Evolutionary conservation across 2,888 invertebrate species (phyloP).

Genomic region (Sclerodermus sp.): DNA sequence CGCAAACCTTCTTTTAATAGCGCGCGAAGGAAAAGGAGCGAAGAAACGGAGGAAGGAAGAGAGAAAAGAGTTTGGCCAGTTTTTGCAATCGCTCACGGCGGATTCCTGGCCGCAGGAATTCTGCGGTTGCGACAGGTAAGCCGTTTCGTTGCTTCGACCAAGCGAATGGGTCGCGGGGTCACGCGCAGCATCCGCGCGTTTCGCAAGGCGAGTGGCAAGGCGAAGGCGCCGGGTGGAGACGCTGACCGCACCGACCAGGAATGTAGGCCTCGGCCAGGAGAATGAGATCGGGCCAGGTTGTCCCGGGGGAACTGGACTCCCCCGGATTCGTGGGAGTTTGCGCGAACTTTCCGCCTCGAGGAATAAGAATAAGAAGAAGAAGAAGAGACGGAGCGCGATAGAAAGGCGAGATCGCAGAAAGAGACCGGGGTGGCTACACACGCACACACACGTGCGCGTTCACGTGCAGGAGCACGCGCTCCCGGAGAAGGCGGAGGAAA

Average conservation of each 20-base stretch:
- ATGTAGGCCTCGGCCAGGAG: slow-evolving; percentile 40
- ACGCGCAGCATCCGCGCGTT: slow-evolving; percentile 17
- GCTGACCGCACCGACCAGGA: slow-evolving; percentile 30
- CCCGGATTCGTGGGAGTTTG: background rate
- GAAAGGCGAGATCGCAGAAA: background rate
- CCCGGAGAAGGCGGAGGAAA: slow-evolving; percentile 24
- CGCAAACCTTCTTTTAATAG: too few relatives aligned
- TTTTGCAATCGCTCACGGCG: too few relatives aligned
- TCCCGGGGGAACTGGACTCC: slow-evolving; percentile 9
- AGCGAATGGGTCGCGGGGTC: too few relatives aligned
- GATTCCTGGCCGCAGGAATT: too few relatives aligned
- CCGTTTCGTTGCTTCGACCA: too few relatives aligned
- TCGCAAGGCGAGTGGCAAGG: slow-evolving; percentile 29
- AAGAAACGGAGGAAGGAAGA: too few relatives aligned
- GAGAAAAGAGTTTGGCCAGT: too few relatives aligned
- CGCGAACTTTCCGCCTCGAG: background rate
- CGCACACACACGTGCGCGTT: slow-evolving; percentile 20
- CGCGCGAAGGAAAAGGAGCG: too few relatives aligned
- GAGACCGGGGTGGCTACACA: slow-evolving; percentile 4
- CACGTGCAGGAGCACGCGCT: slow-evolving; percentile 30
- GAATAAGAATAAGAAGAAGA: background rate
- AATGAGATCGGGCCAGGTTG: slow-evolving; percentile 23
- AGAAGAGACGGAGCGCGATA: background rate
- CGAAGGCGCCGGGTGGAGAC: too few relatives aligned
- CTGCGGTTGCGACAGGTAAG: too few relatives aligned